Evolutionary conservation across 2,797 vertebrate genomes (phyloP).

Genomic region (Linurgus olivaceus): DNA sequence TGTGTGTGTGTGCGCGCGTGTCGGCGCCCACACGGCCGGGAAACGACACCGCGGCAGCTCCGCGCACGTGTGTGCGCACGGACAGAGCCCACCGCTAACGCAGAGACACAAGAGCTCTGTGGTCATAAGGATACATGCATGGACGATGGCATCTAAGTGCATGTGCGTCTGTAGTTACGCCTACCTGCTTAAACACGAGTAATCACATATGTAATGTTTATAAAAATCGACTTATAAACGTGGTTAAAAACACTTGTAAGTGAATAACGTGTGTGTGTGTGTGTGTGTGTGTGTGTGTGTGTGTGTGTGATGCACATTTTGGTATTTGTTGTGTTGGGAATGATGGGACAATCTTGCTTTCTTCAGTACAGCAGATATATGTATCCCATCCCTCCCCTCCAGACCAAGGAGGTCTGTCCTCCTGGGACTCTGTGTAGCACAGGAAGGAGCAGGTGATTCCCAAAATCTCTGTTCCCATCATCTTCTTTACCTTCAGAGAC

Average conservation of each 20-base stretch:
- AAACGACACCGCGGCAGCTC: fast-evolving
- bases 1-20: fast-evolving
- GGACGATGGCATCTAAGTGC: not conserved
- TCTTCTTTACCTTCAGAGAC: not conserved
- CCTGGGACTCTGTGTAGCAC: no score
- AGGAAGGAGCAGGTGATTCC: not conserved
- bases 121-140: not conserved
- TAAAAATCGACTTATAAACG: fast-evolving
- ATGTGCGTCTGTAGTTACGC: fast-evolving
- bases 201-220: not conserved
- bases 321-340: not conserved
- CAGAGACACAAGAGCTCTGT: fast-evolving
- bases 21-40: not conserved
- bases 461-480: not conserved
- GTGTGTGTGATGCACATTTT: fast-evolving
- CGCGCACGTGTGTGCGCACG: not conserved
- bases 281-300: fast-evolving
- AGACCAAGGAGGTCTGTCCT: fast-evolving
- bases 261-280: not conserved
- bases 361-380: not conserved
- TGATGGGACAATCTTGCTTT: not conserved
- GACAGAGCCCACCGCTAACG: fast-evolving
- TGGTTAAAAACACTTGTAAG: not conserved
- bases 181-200: not conserved
- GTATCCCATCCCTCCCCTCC: fast-evolving